These are phyloP conservation scores for Papilio polytes DNA, from an alignment of 1,140 invertebrate species.

Conservation along the genomic window DNA sequence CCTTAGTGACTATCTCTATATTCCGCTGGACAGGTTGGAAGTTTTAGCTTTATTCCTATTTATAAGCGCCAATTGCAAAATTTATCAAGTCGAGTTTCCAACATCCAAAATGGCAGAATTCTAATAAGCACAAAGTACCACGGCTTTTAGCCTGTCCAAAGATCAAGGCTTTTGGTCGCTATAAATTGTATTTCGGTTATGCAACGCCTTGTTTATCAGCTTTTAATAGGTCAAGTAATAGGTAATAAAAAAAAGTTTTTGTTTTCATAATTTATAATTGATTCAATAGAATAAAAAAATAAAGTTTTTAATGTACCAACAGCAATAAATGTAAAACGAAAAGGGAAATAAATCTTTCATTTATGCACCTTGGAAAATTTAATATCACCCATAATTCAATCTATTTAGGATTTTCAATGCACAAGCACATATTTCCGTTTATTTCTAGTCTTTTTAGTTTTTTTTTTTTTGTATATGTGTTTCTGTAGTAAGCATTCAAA, in stretches of 20 bases:
- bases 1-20: too few relatives aligned
- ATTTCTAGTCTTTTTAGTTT: too few relatives aligned
- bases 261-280: conserved; percentile 36
- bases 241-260: conserved; percentile 20
- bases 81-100: too few relatives aligned
- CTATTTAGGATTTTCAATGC: neutral
- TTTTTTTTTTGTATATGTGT: neutral
- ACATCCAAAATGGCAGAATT: too few relatives aligned
- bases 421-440: too few relatives aligned
- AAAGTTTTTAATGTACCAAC: conserved; percentile 25
- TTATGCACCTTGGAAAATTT: conserved; percentile 29
- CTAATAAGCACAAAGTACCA: too few relatives aligned
- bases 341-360: conserved; percentile 47
- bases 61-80: too few relatives aligned
- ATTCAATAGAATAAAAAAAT: conserved; percentile 23
- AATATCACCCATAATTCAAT: too few relatives aligned
- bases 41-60: too few relatives aligned
- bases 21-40: neutral
- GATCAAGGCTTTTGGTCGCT: too few relatives aligned
- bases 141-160: too few relatives aligned
- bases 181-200: too few relatives aligned
- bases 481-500: neutral
- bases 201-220: neutral
- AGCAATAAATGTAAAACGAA: conserved; percentile 45
- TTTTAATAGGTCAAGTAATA: conserved; percentile 18